Base-by-base conservation (phyloP, 1,140 invertebrate species). In the Amphibalanus amphitrite region DNA sequence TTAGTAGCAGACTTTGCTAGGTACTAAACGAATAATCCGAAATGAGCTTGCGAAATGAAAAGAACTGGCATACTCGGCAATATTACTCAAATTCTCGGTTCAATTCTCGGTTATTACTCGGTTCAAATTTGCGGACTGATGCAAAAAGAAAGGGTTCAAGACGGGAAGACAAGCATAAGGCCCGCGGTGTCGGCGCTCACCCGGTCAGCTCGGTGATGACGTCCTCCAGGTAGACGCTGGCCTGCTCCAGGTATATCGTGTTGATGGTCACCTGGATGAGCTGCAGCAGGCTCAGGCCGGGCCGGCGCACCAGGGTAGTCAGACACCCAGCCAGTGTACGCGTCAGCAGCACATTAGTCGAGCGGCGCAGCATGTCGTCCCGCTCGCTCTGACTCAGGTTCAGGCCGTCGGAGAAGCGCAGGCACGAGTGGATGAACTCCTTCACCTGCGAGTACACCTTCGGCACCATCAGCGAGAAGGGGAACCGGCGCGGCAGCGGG, bases 221-320 rank as follows among this genome's bases (percentile, higher is more conserved):
- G 47, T 59, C 47, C 47, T 59, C 47, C 4, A 99, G 82, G 79
- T 90, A 94, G n/a, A 88, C 86, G 30, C 94, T 96, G 0, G 95
- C 93, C 75, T 92, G 89, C 80, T 99, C 96, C 68, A 99, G 82
- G 81, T 98, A 97, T 75, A 95, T 91, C 3, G 95, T 98, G 80
- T 99, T 98, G 69, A 98, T 93, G 29, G 97, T 96, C 72, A 98
- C 97, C 85, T 98, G 93, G 69, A 93, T 90, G 0, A 95, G 86
- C 85, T 97, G 92, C 76, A 93, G 84, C 6, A 99, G 84, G 47
- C 91, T 92, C 64, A 97, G 83, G 64, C 88, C 89, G 1, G 93
- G 92, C 6, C 13, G 10, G 33, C 91, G 86, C 80, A 97, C 97
- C 17, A 95, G 83, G 3, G 89, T 90, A 0, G 93, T 93, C 1